Evolutionary conservation across 2,888 invertebrate species (phyloP).

Genomic region (Acronicta psi): DNA sequence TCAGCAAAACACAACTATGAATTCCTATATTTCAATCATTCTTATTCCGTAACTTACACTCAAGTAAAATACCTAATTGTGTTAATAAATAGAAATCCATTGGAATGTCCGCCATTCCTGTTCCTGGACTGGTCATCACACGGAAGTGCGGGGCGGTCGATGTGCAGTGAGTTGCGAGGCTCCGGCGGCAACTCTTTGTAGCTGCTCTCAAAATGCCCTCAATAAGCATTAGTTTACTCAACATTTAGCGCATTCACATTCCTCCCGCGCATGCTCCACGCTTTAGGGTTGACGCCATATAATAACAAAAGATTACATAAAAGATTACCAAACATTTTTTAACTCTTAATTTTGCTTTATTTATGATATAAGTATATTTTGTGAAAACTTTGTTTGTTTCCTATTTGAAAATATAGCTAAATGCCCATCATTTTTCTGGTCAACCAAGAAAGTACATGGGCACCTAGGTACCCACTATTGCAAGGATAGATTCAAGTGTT

Average conservation of each 20-base stretch:
- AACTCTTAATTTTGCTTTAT: too few relatives aligned
- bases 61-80: background rate
- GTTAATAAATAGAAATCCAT: slow-evolving; percentile 8
- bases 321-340: background rate
- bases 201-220: slow-evolving; percentile 77
- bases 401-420: too few relatives aligned
- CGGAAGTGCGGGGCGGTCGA: slow-evolving; percentile 53
- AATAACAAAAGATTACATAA: slow-evolving; percentile 20
- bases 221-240: slow-evolving; percentile 83
- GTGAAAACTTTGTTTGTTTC: too few relatives aligned
- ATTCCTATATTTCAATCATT: too few relatives aligned
- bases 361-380: too few relatives aligned
- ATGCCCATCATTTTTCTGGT: too few relatives aligned
- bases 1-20: background rate
- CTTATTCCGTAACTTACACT: too few relatives aligned
- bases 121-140: slow-evolving; percentile 6
- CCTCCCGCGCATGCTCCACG: slow-evolving; percentile 64
- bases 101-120: slow-evolving; percentile 43
- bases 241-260: slow-evolving; percentile 80
- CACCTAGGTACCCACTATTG: too few relatives aligned
- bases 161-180: slow-evolving; percentile 67
- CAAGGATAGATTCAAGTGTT: too few relatives aligned
- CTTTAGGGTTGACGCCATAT: slow-evolving; percentile 59
- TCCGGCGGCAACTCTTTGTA: slow-evolving; percentile 75
- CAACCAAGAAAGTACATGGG: too few relatives aligned